Evolutionary conservation across 2,888 invertebrate species (phyloP).

Genomic region (Pecten maximus): DNA sequence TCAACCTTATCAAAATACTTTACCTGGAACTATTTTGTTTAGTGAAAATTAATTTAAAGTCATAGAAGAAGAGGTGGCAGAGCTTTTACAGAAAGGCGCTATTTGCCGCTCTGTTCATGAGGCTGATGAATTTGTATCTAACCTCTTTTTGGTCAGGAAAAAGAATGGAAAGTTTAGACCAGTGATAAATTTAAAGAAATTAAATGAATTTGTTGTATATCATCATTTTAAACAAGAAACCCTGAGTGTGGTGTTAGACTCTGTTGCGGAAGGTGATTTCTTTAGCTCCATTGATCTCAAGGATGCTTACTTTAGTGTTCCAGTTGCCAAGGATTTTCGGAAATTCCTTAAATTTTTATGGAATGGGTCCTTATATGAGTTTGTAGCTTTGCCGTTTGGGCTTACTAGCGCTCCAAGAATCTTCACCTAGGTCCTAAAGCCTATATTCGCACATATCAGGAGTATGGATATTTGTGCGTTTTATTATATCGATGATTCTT

Average conservation of each 20-base stretch:
- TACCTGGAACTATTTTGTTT: not conserved
- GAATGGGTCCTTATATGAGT: slow-evolving; percentile 52
- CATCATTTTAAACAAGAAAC: slow-evolving; percentile 58
- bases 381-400: slow-evolving; percentile 53
- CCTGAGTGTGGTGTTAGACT: slow-evolving; percentile 43
- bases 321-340: slow-evolving; percentile 42
- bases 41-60: not conserved
- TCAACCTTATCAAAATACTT: not conserved
- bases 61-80: slow-evolving; percentile 37
- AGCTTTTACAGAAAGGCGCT: slow-evolving; percentile 37
- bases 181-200: slow-evolving; percentile 56
- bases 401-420: slow-evolving; percentile 51
- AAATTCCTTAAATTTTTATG: slow-evolving; percentile 53
- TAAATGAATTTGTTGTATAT: slow-evolving; percentile 52
- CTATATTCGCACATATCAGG: slow-evolving; percentile 56
- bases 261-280: slow-evolving; percentile 40
- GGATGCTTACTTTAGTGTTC: slow-evolving; percentile 56
- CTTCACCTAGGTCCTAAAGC: slow-evolving; percentile 63
- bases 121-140: slow-evolving; percentile 53
- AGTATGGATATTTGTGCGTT: slow-evolving; percentile 44
- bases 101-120: slow-evolving; percentile 39
- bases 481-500: slow-evolving; percentile 60
- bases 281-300: slow-evolving; percentile 52
- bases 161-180: slow-evolving; percentile 56
- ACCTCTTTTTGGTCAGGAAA: slow-evolving; percentile 53